phyloP scores from a whole-genome alignment of 2,888 invertebrate species.

The Alloplasta piceator region DNA sequence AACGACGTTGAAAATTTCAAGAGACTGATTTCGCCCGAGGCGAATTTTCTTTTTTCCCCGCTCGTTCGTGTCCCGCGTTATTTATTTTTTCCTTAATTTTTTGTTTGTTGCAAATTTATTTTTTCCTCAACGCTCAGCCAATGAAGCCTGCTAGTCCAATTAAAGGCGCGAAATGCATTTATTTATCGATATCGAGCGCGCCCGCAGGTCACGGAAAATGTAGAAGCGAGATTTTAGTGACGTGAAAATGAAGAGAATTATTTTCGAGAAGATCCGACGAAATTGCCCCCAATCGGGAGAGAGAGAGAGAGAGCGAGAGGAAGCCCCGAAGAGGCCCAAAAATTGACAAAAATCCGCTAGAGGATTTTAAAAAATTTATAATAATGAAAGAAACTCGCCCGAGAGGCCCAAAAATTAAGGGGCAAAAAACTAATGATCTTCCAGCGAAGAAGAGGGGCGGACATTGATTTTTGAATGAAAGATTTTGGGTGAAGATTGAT shows the following conservation, averaged over 20 bases:
- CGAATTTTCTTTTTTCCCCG: slow-evolving; percentile 6
- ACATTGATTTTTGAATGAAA: slow-evolving; percentile 13
- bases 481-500: neutral
- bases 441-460: slow-evolving; percentile 20
- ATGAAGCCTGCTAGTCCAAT: slow-evolving; percentile 50
- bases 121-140: neutral
- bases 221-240: neutral
- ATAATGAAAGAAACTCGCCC: slow-evolving; percentile 40
- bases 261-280: no score
- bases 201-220: no score
- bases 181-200: slow-evolving; percentile 39
- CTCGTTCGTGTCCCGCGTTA: slow-evolving; percentile 9
- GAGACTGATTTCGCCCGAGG: slow-evolving; percentile 47
- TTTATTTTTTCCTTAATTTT: neutral
- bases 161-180: slow-evolving; percentile 58
- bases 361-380: slow-evolving; percentile 67
- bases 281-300: neutral
- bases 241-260: neutral
- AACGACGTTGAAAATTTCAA: slow-evolving; percentile 23
- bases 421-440: slow-evolving; percentile 16
- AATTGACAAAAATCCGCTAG: slow-evolving; percentile 67
- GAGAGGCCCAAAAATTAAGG: no score
- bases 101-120: neutral
- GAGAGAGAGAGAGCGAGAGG: neutral
- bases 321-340: neutral